Percentiles rank a stretch among this genome's conserved stretches.
These are phyloP conservation scores for Heteronetta atricapilla DNA, from an alignment of 2,113 vertebrate species.

Conservation along the genomic window DNA sequence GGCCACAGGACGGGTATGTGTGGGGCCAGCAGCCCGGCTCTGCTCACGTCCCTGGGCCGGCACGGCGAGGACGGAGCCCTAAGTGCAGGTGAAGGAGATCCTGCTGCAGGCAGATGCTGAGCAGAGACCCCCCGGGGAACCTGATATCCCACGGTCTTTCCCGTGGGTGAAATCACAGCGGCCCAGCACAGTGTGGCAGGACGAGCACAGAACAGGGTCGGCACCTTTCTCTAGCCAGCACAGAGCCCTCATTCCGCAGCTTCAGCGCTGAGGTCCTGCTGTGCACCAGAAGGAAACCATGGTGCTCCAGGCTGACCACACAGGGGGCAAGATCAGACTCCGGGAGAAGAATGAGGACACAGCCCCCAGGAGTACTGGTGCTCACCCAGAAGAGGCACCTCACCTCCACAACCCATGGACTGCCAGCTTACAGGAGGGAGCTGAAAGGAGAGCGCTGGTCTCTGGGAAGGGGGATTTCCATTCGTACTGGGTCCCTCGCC, in stretches of 20 bases:
- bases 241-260: not conserved
- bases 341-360: not conserved
- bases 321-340: not conserved
- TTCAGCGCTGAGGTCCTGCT: not conserved
- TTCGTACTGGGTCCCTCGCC: not conserved
- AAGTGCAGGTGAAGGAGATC: not conserved
- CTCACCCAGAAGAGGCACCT: not conserved
- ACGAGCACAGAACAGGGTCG: not conserved
- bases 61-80: rapidly evolving
- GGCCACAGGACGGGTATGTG: not conserved
- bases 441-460: rapidly evolving
- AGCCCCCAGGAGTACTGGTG: not conserved
- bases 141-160: not conserved
- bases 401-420: not conserved
- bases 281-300: not conserved
- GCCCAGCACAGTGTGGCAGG: not conserved
- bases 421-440: rapidly evolving
- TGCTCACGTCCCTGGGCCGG: not conserved
- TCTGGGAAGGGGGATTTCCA: not conserved
- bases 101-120: not conserved
- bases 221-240: not conserved
- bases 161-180: not conserved
- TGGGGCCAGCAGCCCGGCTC: not conserved
- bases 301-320: not conserved
- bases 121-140: not conserved